Evolutionary conservation across 2,888 invertebrate genomes (phyloP).

Genomic region (Gnatocerus cornutus): DNA sequence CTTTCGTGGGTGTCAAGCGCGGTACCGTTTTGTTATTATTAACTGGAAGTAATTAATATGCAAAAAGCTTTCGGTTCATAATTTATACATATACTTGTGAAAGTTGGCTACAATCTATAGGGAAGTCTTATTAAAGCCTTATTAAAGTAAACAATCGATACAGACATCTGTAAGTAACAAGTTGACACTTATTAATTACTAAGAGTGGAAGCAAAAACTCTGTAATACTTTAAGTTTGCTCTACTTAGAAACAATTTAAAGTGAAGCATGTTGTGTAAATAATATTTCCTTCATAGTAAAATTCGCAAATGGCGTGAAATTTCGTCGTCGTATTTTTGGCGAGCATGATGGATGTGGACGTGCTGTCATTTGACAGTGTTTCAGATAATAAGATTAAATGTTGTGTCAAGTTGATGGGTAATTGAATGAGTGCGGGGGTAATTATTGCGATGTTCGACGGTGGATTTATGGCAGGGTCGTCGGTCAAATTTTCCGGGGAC

Average conservation of each 20-base stretch:
- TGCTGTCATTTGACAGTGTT: conserved; percentile 24
- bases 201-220: conserved; percentile 34
- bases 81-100: conserved; percentile 24
- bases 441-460: conserved; percentile 31
- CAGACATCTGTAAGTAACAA: conserved; percentile 50
- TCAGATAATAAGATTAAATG: conserved; percentile 41
- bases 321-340: conserved; percentile 12
- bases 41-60: conserved; percentile 10
- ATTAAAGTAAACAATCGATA: conserved; percentile 46
- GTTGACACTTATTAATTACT: conserved; percentile 52
- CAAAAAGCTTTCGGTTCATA: conserved; percentile 6
- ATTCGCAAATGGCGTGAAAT: conserved; percentile 1
- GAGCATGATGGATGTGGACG: conserved; percentile 41
- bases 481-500: conserved; percentile 28
- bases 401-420: conserved; percentile 39
- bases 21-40: conserved; percentile 1
- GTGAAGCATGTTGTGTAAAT: conserved; percentile 41
- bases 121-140: conserved; percentile 40
- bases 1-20: not conserved
- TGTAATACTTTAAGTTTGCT: conserved; percentile 45
- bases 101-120: conserved; percentile 19
- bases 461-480: conserved; percentile 31
- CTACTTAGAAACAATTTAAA: conserved; percentile 44
- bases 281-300: conserved; percentile 34
- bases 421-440: conserved; percentile 35